Conservation (phyloP, 2,888 invertebrate genomes). For the Dolomedes plantarius region DNA sequence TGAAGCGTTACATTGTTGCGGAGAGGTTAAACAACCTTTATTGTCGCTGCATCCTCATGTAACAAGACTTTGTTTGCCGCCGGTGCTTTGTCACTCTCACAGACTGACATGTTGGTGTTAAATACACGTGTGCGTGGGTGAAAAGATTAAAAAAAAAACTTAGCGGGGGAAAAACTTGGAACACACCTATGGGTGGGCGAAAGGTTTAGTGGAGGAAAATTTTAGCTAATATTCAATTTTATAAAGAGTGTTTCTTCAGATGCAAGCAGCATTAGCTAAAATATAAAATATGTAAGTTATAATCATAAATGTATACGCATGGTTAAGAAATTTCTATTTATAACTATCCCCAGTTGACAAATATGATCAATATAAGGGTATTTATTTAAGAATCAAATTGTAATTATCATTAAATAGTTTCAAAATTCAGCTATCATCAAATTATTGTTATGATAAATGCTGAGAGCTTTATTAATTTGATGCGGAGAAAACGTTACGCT, state of each 20-base stretch:
- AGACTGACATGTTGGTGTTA: constrained; percentile 29
- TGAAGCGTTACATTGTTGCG: constrained; percentile 42
- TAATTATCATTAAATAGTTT: too few species aligned
- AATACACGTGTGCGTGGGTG: constrained; percentile 42
- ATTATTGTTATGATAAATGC: too few species aligned
- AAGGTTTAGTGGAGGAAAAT: neutral
- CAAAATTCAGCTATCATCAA: too few species aligned
- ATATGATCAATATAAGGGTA: too few species aligned
- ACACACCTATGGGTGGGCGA: constrained; percentile 56
- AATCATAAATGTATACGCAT: too few species aligned
- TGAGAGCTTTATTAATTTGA: too few species aligned
- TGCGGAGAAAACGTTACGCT: too few species aligned
- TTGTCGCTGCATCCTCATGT: constrained; percentile 40
- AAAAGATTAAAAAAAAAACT: neutral
- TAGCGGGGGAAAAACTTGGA: constrained; percentile 35
- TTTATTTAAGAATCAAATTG: too few species aligned
- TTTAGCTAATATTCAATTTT: neutral
- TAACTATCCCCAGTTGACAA: too few species aligned
- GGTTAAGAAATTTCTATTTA: too few species aligned
- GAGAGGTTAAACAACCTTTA: constrained; percentile 36
- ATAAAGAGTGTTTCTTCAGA: neutral
- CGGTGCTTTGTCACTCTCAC: constrained; percentile 37
- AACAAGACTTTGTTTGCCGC: constrained; percentile 54
- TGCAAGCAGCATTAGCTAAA: neutral
- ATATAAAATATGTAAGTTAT: too few species aligned